Evolutionary conservation across 2,113 vertebrate species (phyloP).

Genomic region (Microtus pennsylvanicus): DNA sequence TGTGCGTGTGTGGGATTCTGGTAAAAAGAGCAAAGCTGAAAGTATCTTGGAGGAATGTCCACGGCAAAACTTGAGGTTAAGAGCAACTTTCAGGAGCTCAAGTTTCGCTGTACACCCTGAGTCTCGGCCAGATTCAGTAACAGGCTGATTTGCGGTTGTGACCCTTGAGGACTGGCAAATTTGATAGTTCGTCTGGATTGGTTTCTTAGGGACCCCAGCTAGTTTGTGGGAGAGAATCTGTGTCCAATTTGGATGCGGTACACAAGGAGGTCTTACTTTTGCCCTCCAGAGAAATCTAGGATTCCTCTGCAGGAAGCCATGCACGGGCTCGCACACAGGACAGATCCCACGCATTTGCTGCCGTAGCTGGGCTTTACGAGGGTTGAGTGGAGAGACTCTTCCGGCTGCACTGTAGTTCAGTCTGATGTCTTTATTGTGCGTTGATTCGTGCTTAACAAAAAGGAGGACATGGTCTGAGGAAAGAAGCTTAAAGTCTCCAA

Average conservation of each 20-base stretch:
- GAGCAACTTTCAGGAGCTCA: conserved; percentile 59
- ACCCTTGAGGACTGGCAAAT: conserved; percentile 71
- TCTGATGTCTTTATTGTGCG: conserved; percentile 1
- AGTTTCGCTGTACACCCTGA: conserved; percentile 71
- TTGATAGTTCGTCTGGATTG: conserved; percentile 70
- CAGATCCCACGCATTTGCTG: background rate
- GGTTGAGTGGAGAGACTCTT: background rate
- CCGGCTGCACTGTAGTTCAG: background rate
- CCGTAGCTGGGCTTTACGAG: conserved; percentile 9
- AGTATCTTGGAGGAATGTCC: conserved; percentile 62
- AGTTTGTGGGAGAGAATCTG: conserved; percentile 73
- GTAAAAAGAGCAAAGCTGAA: conserved; percentile 30
- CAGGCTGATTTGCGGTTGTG: conserved; percentile 73
- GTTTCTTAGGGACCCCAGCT: conserved; percentile 68
- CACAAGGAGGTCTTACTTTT: conserved; percentile 45
- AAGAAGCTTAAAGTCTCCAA: conserved; percentile 45
- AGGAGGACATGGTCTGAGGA: background rate
- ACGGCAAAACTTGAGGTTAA: conserved; percentile 45
- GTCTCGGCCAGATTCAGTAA: conserved; percentile 76
- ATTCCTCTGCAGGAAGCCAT: conserved; percentile 59
- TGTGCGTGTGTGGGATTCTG: background rate
- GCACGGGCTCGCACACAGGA: background rate
- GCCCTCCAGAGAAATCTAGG: conserved; percentile 53
- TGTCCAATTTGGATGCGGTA: conserved; percentile 72
- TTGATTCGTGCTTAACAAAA: background rate